Evolutionary conservation across 2,888 invertebrate genomes (phyloP).

Genomic region (Scaptomyza cyrtandrae): DNA sequence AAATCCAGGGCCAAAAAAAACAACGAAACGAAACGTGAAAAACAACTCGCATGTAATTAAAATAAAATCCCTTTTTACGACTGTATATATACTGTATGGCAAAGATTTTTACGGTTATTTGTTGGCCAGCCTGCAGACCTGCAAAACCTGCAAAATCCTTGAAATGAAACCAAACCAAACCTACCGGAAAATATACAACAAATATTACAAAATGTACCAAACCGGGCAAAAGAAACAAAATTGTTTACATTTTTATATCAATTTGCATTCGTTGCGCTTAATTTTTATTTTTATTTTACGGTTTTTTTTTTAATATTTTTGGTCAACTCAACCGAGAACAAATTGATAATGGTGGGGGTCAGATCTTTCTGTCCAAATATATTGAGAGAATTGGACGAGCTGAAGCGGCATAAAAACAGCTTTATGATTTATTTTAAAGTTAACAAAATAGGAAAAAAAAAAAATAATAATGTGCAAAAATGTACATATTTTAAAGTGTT

Average conservation of each 20-base stretch:
- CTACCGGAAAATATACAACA: conserved; percentile 51
- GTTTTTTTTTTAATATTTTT: conserved; percentile 14
- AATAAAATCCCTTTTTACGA: conserved; percentile 73
- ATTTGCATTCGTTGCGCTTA: conserved; percentile 48
- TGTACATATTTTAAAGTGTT: too few relatives aligned
- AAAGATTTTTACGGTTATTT: conserved; percentile 73
- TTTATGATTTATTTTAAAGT: too few relatives aligned
- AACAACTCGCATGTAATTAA: conserved; percentile 74
- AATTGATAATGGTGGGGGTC: conserved; percentile 11
- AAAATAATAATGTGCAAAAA: too few relatives aligned
- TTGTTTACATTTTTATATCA: conserved; percentile 62
- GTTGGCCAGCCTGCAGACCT: conserved; percentile 48
- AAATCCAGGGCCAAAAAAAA: conserved; percentile 40
- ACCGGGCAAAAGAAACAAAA: conserved; percentile 26
- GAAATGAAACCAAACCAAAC: conserved; percentile 65
- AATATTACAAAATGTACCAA: neutral
- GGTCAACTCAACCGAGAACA: conserved; percentile 12
- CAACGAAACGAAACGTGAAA: too few relatives aligned
- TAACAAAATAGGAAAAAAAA: neutral
- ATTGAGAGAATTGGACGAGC: too few relatives aligned
- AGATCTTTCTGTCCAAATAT: neutral
- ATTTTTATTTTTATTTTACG: conserved; percentile 15
- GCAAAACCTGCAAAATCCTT: too few relatives aligned
- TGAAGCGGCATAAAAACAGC: too few relatives aligned
- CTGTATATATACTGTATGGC: conserved; percentile 61